Evolutionary conservation across 1,140 invertebrate species (phyloP).

Genomic region (Idris sp.): DNA sequence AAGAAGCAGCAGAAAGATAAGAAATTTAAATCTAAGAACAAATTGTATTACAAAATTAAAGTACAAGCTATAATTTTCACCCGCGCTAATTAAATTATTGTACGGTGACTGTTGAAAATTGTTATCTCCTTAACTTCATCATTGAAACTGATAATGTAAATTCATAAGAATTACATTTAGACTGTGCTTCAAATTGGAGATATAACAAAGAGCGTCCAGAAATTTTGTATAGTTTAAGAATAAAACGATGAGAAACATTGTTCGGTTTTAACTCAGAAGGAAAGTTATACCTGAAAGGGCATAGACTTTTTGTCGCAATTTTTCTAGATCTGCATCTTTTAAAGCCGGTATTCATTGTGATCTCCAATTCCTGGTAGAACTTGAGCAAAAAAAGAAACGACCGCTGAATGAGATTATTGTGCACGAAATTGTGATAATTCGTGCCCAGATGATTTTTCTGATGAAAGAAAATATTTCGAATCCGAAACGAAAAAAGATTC

Average conservation of each 20-base stretch:
- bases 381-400: no score
- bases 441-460: conserved; percentile 16
- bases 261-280: no score
- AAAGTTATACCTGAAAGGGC: no score
- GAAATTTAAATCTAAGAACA: conserved; percentile 1
- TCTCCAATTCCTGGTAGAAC: not conserved
- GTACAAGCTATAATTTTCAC: conserved; percentile 1
- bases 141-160: conserved; percentile 9
- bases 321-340: conserved; percentile 22
- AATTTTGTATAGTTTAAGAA: no score
- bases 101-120: conserved; percentile 12
- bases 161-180: conserved; percentile 17
- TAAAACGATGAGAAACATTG: no score
- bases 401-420: conserved; percentile 9
- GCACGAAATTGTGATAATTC: conserved; percentile 17
- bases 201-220: not conserved
- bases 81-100: conserved; percentile 13
- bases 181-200: not conserved
- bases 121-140: conserved; percentile 2
- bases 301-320: conserved; percentile 16
- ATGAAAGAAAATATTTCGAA: conserved; percentile 43
- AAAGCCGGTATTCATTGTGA: conserved; percentile 17
- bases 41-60: conserved; percentile 10
- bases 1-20: not conserved
- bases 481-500: conserved; percentile 40